These are phyloP conservation scores for Rousettus madagascariensis DNA, from an alignment of 2,797 vertebrate genomes.

Conservation along the genomic window DNA sequence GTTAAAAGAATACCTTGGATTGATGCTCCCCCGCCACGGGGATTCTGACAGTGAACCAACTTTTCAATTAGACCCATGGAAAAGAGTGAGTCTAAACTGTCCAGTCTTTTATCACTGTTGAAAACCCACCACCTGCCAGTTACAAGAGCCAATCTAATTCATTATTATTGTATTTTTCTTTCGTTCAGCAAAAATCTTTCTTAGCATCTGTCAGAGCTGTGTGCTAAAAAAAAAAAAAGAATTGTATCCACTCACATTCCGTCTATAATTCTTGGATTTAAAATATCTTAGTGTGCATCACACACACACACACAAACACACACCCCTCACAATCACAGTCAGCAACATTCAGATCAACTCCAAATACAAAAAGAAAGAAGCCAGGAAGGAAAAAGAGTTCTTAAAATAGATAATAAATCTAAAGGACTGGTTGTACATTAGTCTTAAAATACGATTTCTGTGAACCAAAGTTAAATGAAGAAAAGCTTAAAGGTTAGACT, in stretches of 20 bases:
- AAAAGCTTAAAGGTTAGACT: not conserved
- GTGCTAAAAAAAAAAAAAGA: constrained; percentile 34
- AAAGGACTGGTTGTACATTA: not conserved
- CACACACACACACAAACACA: not conserved
- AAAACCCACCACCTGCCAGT: constrained; percentile 52
- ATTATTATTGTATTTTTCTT: constrained; percentile 57
- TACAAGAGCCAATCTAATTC: constrained; percentile 31
- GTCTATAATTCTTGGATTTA: constrained; percentile 51
- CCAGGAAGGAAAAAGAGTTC: not conserved
- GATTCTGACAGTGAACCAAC: constrained; percentile 35
- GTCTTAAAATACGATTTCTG: constrained; percentile 13
- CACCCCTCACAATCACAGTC: not conserved
- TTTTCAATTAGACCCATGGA: constrained; percentile 41
- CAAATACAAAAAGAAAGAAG: constrained; percentile 24
- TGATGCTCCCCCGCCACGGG: not conserved
- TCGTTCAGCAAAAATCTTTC: constrained; percentile 31
- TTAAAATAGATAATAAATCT: constrained; percentile 39
- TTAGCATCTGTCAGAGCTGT: not conserved
- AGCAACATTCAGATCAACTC: constrained; percentile 17
- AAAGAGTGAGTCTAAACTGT: constrained; percentile 48
- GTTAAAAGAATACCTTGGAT: constrained; percentile 57
- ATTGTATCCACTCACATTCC: not conserved
- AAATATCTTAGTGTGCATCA: not conserved
- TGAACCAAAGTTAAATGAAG: not conserved
- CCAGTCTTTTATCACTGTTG: constrained; percentile 35